These are phyloP conservation scores for Channa argus DNA, from an alignment of 2,113 vertebrate species.

Conservation along the genomic window DNA sequence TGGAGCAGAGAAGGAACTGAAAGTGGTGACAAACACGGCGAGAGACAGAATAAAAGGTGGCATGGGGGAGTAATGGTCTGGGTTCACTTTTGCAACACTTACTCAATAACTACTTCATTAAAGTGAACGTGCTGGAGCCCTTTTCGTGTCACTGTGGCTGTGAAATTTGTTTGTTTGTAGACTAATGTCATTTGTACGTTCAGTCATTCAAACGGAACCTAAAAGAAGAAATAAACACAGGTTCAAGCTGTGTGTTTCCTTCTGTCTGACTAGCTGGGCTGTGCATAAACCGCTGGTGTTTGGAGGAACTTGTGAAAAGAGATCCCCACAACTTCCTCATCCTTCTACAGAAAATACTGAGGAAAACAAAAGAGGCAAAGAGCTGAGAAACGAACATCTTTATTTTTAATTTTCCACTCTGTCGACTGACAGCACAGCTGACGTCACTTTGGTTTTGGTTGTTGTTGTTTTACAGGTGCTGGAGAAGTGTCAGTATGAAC, in stretches of 20 bases:
- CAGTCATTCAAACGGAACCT: constrained; percentile 24
- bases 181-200: background rate
- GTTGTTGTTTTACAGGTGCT: constrained; percentile 82
- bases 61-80: background rate
- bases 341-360: constrained; percentile 91
- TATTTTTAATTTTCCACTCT: background rate
- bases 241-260: constrained; percentile 13
- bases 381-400: background rate
- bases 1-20: constrained; percentile 57
- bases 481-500: constrained; percentile 87
- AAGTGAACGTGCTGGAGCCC: background rate
- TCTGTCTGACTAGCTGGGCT: constrained; percentile 84
- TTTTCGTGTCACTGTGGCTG: too few relatives aligned
- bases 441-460: too few relatives aligned
- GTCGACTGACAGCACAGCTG: too few relatives aligned
- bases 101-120: background rate
- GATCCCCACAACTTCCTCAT: constrained; percentile 92
- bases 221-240: constrained; percentile 48
- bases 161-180: too few relatives aligned
- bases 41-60: background rate
- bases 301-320: constrained; percentile 94
- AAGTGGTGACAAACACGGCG: constrained; percentile 45
- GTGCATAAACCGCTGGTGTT: constrained; percentile 95
- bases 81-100: background rate
- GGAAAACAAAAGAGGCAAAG: constrained; percentile 89